Evolutionary conservation across 2,113 vertebrate species (phyloP), one percentile per base, ranked within the genome.

Genomic region (Arothron firmamentum): DNA sequence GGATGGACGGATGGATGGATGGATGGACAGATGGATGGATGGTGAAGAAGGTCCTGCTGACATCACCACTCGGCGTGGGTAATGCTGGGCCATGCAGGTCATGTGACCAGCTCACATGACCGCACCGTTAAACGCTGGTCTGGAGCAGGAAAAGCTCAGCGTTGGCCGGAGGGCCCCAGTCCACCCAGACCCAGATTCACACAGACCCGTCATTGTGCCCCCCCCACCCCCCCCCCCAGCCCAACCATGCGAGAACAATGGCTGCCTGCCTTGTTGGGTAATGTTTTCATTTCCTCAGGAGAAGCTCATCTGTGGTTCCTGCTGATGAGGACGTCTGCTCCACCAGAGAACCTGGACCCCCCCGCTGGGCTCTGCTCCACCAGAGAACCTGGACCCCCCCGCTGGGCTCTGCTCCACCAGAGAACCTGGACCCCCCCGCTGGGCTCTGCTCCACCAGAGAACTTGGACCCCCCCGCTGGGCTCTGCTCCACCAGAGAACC

Each of bases 151-250:
- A 31, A 6, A 31, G 28, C 28, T 1, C 28, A 12, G 34, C 34
- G 8, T 38, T 38, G 48, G 49, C 70, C 58, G 57, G 55, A 66
- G 55, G 61, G 65, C 60, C 49, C 41, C 69, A 78, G 74, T 74
- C 55, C 16, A 87, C 90, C 90, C 88, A 90, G 89, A 89, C 87
- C 86, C 81, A 80, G 76, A 87, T 79, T 87, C 77, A 63, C 83
- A 90, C 87, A 91, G 87, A 67, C 64, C 72, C 67, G 68, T 85
- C 86, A 89, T 90, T 89, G 89, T 88, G 77, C 62, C 67, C 66
- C 56, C 65, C 72, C 55, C 55, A 52, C 56, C 5, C 52, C 38
- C 59, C 14, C 62, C 66, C 43, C 55, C 55, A 52, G 5, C 48
- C 43, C 43, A 53, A 16, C 42, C 31, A 60, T 51, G 54, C 68